Evolutionary conservation across 2,797 vertebrate genomes (phyloP).

Genomic region (Chiloscyllium punctatum): DNA sequence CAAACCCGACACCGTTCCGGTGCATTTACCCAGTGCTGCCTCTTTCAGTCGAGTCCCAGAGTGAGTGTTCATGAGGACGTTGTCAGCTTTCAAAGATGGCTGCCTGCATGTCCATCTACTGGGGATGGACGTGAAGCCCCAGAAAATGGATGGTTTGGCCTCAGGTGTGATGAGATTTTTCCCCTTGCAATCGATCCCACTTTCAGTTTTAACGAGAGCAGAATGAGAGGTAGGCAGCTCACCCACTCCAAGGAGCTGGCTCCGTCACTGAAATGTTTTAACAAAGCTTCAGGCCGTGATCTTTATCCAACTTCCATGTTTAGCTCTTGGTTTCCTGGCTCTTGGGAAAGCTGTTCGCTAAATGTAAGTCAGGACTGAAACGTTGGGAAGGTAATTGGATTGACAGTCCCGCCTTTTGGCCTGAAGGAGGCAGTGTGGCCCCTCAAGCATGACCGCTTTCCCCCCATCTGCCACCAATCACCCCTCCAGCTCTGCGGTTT

Average conservation of each 20-base stretch:
- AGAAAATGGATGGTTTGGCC: not conserved
- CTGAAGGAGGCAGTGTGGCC: too few species aligned
- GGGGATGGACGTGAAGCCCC: not conserved
- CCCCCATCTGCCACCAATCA: too few species aligned
- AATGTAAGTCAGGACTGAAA: too few species aligned
- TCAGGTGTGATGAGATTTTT: not conserved
- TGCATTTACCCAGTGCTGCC: not conserved
- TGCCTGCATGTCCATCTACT: not conserved
- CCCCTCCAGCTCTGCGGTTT: too few species aligned
- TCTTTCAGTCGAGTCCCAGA: not conserved
- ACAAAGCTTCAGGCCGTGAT: not conserved
- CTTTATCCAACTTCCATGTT: not conserved
- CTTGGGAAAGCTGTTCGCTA: not conserved
- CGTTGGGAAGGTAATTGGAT: too few species aligned
- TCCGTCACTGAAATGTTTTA: not conserved
- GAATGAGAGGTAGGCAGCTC: not conserved
- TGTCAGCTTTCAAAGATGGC: not conserved
- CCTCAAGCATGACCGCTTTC: too few species aligned
- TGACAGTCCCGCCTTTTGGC: too few species aligned
- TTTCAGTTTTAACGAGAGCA: not conserved
- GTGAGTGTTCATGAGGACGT: not conserved
- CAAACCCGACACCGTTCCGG: not conserved
- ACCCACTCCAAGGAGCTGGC: not conserved
- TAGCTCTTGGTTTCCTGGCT: not conserved
- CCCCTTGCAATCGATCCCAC: not conserved